Conservation (phyloP, 2,797 vertebrate genomes). For the Staurois parvus region DNA sequence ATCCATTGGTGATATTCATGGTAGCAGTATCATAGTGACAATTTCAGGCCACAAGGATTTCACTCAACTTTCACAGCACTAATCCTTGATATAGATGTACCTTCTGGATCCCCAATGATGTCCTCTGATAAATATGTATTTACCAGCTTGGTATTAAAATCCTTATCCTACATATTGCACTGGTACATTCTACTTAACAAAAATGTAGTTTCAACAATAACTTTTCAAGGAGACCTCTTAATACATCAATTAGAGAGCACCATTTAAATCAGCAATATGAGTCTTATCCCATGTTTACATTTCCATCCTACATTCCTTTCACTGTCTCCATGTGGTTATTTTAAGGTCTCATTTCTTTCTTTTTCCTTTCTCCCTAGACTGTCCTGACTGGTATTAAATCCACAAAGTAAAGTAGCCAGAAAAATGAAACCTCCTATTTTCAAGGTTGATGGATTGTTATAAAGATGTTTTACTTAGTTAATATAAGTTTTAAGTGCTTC, state of each 20-base stretch:
- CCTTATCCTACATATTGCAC: not conserved
- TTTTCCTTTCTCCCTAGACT: slow-evolving; percentile 18
- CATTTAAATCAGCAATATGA: slow-evolving; percentile 34
- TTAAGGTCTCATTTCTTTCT: slow-evolving; percentile 32
- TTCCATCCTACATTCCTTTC: slow-evolving; percentile 18
- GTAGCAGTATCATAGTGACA: not conserved
- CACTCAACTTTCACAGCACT: not conserved
- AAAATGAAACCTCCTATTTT: slow-evolving; percentile 52
- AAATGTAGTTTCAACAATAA: slow-evolving; percentile 12
- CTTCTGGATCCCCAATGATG: not conserved
- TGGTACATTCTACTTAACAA: not conserved
- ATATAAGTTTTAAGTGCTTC: slow-evolving; percentile 56
- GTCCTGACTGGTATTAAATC: slow-evolving; percentile 28
- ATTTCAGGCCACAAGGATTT: not conserved
- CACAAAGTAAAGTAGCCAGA: slow-evolving; percentile 35
- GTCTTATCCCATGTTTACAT: slow-evolving; percentile 32
- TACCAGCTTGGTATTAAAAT: not conserved
- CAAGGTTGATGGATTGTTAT: slow-evolving; percentile 37
- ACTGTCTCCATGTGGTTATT: slow-evolving; percentile 48
- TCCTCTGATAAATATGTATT: not conserved
- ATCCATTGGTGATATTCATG: too few relatives aligned
- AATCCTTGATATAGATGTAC: not conserved
- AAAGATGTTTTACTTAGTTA: slow-evolving; percentile 57
- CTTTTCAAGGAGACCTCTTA: slow-evolving; percentile 21
- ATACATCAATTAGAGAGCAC: not conserved